Conservation (phyloP, 2,888 invertebrate genomes). For the Sacculina carcini region DNA sequence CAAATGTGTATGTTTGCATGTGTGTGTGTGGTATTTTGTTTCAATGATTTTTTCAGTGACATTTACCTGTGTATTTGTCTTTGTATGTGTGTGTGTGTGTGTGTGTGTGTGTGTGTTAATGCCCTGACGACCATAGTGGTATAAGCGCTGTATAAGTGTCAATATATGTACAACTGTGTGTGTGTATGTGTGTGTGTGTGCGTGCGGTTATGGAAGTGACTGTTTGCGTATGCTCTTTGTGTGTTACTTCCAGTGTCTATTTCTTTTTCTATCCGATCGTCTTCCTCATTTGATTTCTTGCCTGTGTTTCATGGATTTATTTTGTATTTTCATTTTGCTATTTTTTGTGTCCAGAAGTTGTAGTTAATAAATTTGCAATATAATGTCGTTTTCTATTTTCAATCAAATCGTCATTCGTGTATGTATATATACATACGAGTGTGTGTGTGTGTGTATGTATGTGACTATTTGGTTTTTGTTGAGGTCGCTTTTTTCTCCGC, state of each 20-base stretch:
- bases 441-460: background rate
- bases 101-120: background rate
- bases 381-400: too few relatives aligned
- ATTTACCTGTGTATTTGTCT: background rate
- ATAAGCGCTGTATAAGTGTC: background rate
- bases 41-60: background rate
- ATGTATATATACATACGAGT: too few relatives aligned
- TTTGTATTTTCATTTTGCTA: too few relatives aligned
- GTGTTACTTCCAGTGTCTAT: background rate
- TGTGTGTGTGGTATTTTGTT: background rate
- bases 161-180: background rate
- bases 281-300: too few relatives aligned
- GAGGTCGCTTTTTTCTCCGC: too few relatives aligned
- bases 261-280: too few relatives aligned
- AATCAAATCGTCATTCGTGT: too few relatives aligned
- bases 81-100: constrained; percentile 3
- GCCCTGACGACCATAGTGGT: background rate
- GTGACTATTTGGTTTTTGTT: background rate
- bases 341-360: too few relatives aligned
- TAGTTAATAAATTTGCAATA: too few relatives aligned
- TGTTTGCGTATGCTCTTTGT: background rate
- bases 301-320: too few relatives aligned
- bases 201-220: background rate
- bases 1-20: background rate
- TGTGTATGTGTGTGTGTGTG: constrained; percentile 1